phyloP scores from a whole-genome alignment of 2,888 invertebrate genomes.

The Ecliptopera silaceata region DNA sequence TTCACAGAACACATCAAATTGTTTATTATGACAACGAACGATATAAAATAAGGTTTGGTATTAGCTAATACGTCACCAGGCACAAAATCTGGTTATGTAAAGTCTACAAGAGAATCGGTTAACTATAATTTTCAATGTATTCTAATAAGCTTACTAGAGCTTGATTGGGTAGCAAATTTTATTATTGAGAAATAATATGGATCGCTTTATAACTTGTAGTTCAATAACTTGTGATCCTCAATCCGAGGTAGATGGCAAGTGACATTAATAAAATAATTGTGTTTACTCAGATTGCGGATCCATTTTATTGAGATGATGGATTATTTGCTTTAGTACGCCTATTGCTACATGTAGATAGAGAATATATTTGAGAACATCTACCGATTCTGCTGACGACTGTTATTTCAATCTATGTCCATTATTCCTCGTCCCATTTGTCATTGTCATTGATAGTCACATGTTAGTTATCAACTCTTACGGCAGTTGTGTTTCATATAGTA shows the following conservation, averaged over 20 bases:
- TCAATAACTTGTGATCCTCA: background rate
- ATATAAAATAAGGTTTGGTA: constrained; percentile 10
- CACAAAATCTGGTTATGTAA: constrained; percentile 51
- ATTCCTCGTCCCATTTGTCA: constrained; percentile 57
- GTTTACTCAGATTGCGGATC: constrained; percentile 6
- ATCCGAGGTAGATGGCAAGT: background rate
- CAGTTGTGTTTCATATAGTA: constrained; percentile 43
- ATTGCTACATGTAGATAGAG: constrained; percentile 6
- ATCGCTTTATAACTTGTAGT: constrained; percentile 4
- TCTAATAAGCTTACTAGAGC: constrained; percentile 9
- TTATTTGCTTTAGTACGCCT: constrained; percentile 18
- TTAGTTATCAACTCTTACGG: constrained; percentile 51
- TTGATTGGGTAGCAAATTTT: constrained; percentile 9
- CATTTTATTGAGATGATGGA: background rate
- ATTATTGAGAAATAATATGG: constrained; percentile 6
- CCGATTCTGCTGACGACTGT: constrained; percentile 52
- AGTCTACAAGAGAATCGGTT: constrained; percentile 57
- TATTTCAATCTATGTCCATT: constrained; percentile 50
- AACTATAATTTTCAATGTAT: constrained; percentile 18
- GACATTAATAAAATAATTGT: background rate
- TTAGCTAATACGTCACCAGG: constrained; percentile 42
- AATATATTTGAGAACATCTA: constrained; percentile 22
- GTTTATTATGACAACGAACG: constrained; percentile 29
- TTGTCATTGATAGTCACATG: constrained; percentile 57
- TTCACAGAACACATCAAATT: background rate